Evolutionary conservation across 2,888 invertebrate genomes (phyloP).

Genomic region (Diarsia mendica): DNA sequence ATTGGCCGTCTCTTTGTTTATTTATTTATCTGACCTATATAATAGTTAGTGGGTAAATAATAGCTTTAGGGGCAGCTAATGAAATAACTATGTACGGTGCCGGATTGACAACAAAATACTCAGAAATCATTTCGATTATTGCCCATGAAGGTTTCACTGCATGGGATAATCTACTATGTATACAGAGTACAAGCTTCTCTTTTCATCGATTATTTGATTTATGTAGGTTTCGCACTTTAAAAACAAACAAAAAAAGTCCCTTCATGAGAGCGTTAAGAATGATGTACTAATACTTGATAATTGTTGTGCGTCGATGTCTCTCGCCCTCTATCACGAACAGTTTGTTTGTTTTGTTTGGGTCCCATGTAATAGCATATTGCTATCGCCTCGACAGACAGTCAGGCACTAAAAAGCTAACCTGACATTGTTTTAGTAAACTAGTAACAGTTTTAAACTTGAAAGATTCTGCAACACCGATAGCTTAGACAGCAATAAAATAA

Average conservation of each 20-base stretch:
- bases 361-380: not conserved
- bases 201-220: no score
- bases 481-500: not conserved
- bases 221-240: no score
- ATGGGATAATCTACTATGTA: no score
- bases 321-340: no score
- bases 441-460: not conserved
- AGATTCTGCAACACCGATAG: no score
- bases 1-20: slow-evolving; percentile 25
- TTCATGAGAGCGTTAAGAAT: no score
- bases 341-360: not conserved
- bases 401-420: not conserved
- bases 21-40: not conserved
- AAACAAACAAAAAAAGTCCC: no score
- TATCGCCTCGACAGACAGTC: not conserved
- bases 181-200: no score
- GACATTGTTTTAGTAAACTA: not conserved
- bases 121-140: not conserved
- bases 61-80: no score
- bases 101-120: no score
- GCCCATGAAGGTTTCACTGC: not conserved
- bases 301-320: no score
- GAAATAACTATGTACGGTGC: not conserved
- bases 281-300: no score
- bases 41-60: not conserved